Percentiles rank a stretch among this genome's conserved stretches.
Evolutionary conservation across 30 jellyfish, hydroid and myxozoan species (phyloP).

Genomic region (Turritopsis rubra): DNA sequence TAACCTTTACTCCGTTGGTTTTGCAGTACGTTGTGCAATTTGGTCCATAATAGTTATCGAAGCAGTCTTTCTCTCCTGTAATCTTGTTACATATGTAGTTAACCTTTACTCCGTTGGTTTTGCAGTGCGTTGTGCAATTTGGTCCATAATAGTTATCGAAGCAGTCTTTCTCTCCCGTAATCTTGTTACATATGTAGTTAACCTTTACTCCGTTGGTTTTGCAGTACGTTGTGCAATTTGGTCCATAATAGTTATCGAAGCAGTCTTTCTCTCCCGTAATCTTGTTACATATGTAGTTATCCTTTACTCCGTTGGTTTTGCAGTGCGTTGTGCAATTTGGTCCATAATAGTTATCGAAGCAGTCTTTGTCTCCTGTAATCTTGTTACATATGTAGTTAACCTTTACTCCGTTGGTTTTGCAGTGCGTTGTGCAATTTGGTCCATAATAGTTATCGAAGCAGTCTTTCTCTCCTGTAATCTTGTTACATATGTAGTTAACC

Average conservation of each 20-base stretch:
- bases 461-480: not conserved
- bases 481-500: not conserved
- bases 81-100: not conserved
- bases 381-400: not conserved
- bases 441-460: not conserved
- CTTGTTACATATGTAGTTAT: not conserved
- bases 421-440: not conserved
- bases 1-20: not conserved
- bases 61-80: not conserved
- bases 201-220: not conserved
- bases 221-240: not conserved
- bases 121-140: not conserved
- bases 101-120: not conserved
- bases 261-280: not conserved
- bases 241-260: not conserved
- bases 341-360: not conserved
- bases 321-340: not conserved
- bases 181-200: not conserved
- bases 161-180: not conserved
- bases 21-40: not conserved
- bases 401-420: not conserved
- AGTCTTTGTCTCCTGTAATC: not conserved
- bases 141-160: not conserved
- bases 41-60: not conserved
- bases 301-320: not conserved